phyloP scores from a whole-genome alignment of 2,113 vertebrate genomes.

The Muntiacus reevesi region DNA sequence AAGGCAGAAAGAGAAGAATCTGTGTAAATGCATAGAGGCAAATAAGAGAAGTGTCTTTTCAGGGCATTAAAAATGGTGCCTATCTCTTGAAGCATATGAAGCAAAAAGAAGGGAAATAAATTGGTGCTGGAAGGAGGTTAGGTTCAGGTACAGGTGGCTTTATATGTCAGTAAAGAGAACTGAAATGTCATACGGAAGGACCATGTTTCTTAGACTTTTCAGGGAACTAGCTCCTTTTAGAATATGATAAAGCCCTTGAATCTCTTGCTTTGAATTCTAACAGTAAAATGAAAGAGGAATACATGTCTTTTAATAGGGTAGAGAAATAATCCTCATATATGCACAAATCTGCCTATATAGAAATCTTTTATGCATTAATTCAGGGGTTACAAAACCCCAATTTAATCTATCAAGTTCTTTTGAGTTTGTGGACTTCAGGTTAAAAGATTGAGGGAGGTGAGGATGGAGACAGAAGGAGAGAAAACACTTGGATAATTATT shows the following conservation, averaged over 20 bases:
- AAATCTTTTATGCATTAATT: background rate
- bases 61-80: background rate
- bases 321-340: background rate
- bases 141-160: background rate
- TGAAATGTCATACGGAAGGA: background rate
- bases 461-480: background rate
- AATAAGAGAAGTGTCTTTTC: background rate
- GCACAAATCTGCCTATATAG: background rate
- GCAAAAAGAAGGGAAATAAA: background rate
- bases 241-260: background rate
- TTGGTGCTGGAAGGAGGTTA: background rate
- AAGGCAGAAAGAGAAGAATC: background rate
- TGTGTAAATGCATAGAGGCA: background rate
- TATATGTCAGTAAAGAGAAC: background rate
- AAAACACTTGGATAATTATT: background rate
- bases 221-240: background rate
- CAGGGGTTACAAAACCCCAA: background rate
- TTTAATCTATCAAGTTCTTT: background rate
- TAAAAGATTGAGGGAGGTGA: background rate
- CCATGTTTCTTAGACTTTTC: background rate
- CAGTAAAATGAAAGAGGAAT: background rate
- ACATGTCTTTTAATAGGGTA: background rate
- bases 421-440: background rate
- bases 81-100: background rate
- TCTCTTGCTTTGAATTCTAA: background rate